Base-by-base conservation (phyloP, 2,113 vertebrate genomes). In the Pycnonotus jocosus region DNA sequence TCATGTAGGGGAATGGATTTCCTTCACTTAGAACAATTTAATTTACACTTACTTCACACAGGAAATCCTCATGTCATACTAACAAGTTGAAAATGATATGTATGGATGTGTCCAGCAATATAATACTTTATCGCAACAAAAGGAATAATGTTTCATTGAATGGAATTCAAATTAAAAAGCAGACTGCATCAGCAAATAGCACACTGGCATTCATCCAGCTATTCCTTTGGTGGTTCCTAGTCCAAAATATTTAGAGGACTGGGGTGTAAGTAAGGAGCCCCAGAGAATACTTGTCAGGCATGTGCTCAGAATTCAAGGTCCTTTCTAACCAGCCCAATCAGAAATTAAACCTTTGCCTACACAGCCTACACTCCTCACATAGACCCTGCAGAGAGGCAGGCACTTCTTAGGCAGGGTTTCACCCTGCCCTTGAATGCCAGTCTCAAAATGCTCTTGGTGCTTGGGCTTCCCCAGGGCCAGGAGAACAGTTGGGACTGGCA, bases 21-120 rank as follows among this genome's bases (percentile, higher is more conserved):
- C 35, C 65, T 73, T 92, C 24, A 24, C 15, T 44, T 92, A 73
- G 31, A 94, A 82, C 71, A 86, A 92, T 90, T 83, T 76, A 73
- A 88, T 93, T 93, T 92, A 82, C 62, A 64, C 38, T 70, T 95
- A 54, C 35, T 91, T 92, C 51, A 86, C 31, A 53, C 68, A 81
- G 74, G 35, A 94, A 76, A 56, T 62, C 11, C 35, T 83, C 0
- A 0, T 83, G 35, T 81, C 68, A 37, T n/a, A 65, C 81, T 78
- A 90, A 64, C 47, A 64, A 90, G 17, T 18, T 88, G 80, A 90
- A 92, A 94, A 92, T 60, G 0, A 65, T 51, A 64, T 64, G 50
- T 74, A 50, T 81, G 51, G 24, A 66, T 88, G 33, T 81, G 60
- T 83, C 56, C 64, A 70, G 76, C 11, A 73, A 80, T 73, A 77